Evolutionary conservation across 2,113 vertebrate genomes (phyloP).

Genomic region (Peromyscus californicus): DNA sequence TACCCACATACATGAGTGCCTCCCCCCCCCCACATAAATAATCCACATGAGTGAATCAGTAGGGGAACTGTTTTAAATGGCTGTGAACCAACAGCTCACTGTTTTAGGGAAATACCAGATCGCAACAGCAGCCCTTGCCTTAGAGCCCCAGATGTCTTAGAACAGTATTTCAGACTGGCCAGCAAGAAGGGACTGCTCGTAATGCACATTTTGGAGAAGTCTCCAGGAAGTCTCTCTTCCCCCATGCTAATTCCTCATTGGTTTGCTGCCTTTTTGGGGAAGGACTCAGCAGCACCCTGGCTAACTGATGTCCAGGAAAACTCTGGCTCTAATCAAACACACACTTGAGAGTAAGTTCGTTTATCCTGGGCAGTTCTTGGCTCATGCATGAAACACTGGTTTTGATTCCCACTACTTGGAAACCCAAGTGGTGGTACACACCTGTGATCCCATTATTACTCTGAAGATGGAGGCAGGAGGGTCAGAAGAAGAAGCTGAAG

Average conservation of each 20-base stretch:
- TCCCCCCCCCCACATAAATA: not conserved
- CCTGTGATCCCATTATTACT: not conserved
- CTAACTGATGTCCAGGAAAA: not conserved
- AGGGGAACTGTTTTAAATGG: not conserved
- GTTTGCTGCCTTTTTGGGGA: not conserved
- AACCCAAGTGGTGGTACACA: not conserved
- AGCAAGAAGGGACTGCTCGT: not conserved
- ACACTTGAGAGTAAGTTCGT: not conserved
- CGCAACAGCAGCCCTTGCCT: not conserved
- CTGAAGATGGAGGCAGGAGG: not conserved
- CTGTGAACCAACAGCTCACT: not conserved
- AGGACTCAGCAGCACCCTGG: not conserved
- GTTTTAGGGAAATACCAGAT: not conserved
- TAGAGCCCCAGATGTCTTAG: accelerated
- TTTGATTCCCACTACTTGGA: not conserved
- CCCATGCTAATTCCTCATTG: not conserved
- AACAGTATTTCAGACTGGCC: not conserved
- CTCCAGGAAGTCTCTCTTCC: not conserved
- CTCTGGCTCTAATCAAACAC: not conserved
- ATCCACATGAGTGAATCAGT: not conserved
- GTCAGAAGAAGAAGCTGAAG: not conserved
- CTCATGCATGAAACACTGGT: not conserved
- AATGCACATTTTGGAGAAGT: not conserved
- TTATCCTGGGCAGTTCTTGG: not conserved
- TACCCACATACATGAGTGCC: not conserved